Conservation (phyloP, 1,140 invertebrate species). For the Cryptotermes secundus region DNA sequence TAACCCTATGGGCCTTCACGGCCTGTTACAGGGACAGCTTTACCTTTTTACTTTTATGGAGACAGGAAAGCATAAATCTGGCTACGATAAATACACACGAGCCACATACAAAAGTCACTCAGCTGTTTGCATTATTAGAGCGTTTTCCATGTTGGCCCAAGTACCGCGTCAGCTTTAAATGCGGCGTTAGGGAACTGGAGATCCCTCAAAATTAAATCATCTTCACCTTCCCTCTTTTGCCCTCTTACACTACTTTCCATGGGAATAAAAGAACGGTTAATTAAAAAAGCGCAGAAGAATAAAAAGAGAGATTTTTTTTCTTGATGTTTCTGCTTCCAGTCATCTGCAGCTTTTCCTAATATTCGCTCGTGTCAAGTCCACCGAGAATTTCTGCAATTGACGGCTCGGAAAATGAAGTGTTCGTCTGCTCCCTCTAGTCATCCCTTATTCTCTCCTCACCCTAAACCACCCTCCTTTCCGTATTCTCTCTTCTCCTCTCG, state of each 20-base stretch:
- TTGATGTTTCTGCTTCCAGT: slow-evolving; percentile 1
- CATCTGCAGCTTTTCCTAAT: slow-evolving; percentile 29
- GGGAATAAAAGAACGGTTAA: slow-evolving; percentile 13
- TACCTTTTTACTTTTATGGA: too few species aligned
- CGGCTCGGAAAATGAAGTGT: slow-evolving; percentile 34
- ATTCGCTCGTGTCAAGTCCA: slow-evolving; percentile 33
- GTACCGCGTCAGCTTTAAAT: not conserved
- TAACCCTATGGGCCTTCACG: too few species aligned
- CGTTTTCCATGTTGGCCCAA: not conserved
- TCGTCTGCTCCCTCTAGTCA: slow-evolving; percentile 14
- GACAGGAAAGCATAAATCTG: too few species aligned
- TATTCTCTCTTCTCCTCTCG: not conserved
- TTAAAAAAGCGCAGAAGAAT: not conserved
- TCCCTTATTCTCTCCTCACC: not conserved
- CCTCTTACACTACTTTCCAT: not conserved
- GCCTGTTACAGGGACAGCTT: too few species aligned
- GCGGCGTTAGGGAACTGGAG: not conserved
- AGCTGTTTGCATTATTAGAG: not conserved
- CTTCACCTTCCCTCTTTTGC: not conserved
- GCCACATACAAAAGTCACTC: too few species aligned
- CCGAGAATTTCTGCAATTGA: slow-evolving; percentile 32
- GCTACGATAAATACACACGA: too few species aligned
- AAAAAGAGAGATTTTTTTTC: not conserved
- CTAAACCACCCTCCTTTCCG: not conserved
- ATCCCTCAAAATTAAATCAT: not conserved